Evolutionary conservation across 1,140 invertebrate species (phyloP).

Genomic region (Microvelia longipes): DNA sequence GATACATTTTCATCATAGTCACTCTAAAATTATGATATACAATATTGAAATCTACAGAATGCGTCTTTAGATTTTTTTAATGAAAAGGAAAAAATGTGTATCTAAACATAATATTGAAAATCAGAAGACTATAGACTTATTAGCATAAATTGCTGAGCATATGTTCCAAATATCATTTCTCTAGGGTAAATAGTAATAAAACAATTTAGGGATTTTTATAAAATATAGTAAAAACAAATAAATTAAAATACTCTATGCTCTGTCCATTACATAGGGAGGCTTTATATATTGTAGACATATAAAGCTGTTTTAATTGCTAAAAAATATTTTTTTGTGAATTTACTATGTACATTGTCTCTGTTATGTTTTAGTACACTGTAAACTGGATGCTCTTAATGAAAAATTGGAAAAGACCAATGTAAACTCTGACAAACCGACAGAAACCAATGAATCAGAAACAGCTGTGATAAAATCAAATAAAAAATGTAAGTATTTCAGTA

Average conservation of each 20-base stretch:
- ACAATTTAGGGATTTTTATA: neutral
- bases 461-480: slow-evolving; percentile 43
- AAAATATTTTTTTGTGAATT: neutral
- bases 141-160: no score
- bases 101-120: no score
- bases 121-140: no score
- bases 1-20: no score
- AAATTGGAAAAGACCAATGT: slow-evolving; percentile 54
- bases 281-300: neutral
- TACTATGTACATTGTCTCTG: slow-evolving; percentile 9
- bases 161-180: neutral
- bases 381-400: slow-evolving; percentile 66
- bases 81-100: no score
- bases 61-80: no score
- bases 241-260: neutral
- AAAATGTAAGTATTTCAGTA: slow-evolving; percentile 42
- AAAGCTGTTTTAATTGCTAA: neutral
- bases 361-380: slow-evolving; percentile 65
- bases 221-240: neutral
- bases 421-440: slow-evolving; percentile 47
- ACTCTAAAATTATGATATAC: no score
- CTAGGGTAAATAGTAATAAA: neutral
- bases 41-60: no score
- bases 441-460: slow-evolving; percentile 42
- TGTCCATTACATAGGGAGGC: neutral